phyloP scores from a whole-genome alignment of 2,113 vertebrate species.

The Mus pahari region DNA sequence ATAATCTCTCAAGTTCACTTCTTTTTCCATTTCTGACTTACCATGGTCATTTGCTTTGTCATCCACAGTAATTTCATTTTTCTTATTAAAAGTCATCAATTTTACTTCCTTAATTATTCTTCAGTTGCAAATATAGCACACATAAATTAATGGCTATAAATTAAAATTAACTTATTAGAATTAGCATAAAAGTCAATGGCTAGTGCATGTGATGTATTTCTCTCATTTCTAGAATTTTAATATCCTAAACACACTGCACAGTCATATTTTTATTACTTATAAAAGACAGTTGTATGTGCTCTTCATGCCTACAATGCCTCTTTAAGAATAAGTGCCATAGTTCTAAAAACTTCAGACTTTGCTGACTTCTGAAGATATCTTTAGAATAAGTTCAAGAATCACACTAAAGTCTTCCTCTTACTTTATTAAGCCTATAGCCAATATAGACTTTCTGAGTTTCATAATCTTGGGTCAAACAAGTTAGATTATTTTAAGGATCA shows the following conservation, averaged over 20 bases:
- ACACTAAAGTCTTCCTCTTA: not conserved
- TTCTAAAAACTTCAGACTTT: not conserved
- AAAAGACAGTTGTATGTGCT: not conserved
- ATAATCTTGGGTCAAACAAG: not conserved
- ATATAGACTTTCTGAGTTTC: not conserved
- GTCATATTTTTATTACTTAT: not conserved
- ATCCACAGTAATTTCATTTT: not conserved
- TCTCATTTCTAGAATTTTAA: not conserved
- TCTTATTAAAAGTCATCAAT: not conserved
- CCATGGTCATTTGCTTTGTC: not conserved
- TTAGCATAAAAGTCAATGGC: not conserved
- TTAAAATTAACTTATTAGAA: not conserved
- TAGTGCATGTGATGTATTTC: not conserved
- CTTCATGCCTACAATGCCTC: not conserved
- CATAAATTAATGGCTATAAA: not conserved
- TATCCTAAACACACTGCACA: not conserved
- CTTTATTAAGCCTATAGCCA: not conserved
- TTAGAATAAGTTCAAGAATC: not conserved
- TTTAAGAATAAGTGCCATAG: not conserved
- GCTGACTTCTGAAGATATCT: not conserved
- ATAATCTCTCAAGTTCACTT: not conserved
- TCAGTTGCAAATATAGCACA: not conserved
- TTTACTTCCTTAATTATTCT: not conserved
- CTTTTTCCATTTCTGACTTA: not conserved
- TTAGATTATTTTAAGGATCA: not conserved